Evolutionary conservation across 64 coral and sea anemone genomes (phyloP).

Genomic region (Anthopleura sola): DNA sequence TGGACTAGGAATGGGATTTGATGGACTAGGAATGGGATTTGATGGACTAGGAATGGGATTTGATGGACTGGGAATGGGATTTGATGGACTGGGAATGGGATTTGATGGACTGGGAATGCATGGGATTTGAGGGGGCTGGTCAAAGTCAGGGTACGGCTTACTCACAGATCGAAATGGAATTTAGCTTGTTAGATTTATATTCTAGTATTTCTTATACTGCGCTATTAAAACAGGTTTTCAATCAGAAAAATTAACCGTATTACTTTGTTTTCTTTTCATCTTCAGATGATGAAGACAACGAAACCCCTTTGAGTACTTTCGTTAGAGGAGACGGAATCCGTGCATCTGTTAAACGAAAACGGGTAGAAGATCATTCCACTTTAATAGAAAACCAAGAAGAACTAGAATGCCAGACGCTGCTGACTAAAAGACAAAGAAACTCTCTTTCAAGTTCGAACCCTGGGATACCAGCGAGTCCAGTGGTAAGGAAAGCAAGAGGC

Average conservation of each 20-base stretch:
- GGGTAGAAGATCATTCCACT: not conserved
- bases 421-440: slow-evolving; percentile 42
- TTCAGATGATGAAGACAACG: slow-evolving; percentile 23
- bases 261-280: not conserved
- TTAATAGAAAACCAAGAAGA: slow-evolving; percentile 5
- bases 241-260: no score
- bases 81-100: no score
- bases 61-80: no score
- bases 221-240: no score
- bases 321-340: slow-evolving; percentile 27
- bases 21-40: no score
- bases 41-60: no score
- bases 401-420: slow-evolving; percentile 19
- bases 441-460: not conserved
- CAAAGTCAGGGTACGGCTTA: no score
- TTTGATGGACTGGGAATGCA: no score
- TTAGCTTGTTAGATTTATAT: no score
- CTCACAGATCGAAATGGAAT: no score
- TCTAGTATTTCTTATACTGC: not conserved
- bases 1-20: no score
- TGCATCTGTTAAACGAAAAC: slow-evolving; percentile 73
- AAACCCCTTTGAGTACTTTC: slow-evolving; percentile 21
- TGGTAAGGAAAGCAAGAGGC: slow-evolving; percentile 50
- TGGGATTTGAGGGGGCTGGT: no score
- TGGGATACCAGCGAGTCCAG: slow-evolving; percentile 57